Evolutionary conservation across 2,113 vertebrate species (phyloP).

Genomic region (Pristiophorus japonicus): DNA sequence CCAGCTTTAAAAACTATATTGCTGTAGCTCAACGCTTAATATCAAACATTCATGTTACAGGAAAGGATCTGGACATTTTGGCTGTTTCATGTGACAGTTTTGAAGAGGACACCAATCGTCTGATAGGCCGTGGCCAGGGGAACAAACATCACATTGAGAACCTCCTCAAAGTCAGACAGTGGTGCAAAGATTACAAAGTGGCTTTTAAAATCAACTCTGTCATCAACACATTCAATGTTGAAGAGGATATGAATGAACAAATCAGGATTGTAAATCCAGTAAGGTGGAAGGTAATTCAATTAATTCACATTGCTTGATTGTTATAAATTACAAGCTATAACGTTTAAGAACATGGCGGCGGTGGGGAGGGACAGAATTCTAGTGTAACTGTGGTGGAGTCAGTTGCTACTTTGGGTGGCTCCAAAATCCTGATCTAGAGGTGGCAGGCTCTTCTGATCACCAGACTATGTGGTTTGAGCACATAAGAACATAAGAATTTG

Average conservation of each 20-base stretch:
- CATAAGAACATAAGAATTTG: too few relatives aligned
- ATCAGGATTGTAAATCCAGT: constrained; percentile 71
- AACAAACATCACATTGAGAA: constrained; percentile 78
- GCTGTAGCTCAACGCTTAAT: not conserved
- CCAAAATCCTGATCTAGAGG: not conserved
- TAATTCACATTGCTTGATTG: not conserved
- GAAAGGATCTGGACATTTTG: constrained; percentile 79
- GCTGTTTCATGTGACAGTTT: constrained; percentile 94
- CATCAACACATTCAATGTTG: constrained; percentile 81
- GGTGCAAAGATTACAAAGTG: constrained; percentile 77
- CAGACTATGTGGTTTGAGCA: not conserved
- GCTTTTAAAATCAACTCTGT: constrained; percentile 95
- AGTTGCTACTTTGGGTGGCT: not conserved
- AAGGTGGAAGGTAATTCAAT: constrained; percentile 78
- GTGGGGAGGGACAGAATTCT: not conserved
- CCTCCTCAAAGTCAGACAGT: constrained; percentile 66
- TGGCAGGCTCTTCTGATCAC: not conserved
- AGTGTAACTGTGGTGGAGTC: not conserved
- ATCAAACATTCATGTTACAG: constrained; percentile 49
- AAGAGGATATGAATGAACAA: constrained; percentile 76
- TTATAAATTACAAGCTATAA: not conserved
- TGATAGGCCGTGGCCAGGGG: constrained; percentile 80
- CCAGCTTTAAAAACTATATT: not conserved
- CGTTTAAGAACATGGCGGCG: not conserved
- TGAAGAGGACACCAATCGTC: constrained; percentile 72